Base-by-base conservation (phyloP, 2,888 invertebrate species). In the Lacanobia oleracea region DNA sequence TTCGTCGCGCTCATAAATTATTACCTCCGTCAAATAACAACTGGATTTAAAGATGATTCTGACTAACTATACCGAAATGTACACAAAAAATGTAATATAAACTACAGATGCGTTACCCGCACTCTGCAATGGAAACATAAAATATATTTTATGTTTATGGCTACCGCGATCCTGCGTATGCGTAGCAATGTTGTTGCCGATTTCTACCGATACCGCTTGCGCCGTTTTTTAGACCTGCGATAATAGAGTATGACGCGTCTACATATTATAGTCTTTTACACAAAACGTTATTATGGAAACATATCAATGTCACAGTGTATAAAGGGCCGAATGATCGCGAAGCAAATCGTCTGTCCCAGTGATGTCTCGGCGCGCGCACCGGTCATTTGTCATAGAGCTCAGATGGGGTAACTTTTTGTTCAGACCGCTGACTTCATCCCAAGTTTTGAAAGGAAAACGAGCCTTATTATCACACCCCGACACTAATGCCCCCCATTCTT, bases 401-500 rank as follows among this genome's bases (percentile, higher is more conserved):
- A 89, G 93, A 94, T 93, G 92, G 93, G 93, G 93, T 93, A 93
- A 94, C 94, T 95, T 95, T 95, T 95, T 95, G 91, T 90, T 89
- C 93, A 90, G 90, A 88, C 90, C 93, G 90, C 93, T 94, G 94
- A 94, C 93, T 94, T 90, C 92, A 91, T 92, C 90, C 89, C 86
- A 88, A 94, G 91, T 93, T 94, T 94, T 93, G 92, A 92, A 91
- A 92, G 92, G 88, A 92, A 93, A 93, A 92, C 90, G 89, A 83
- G 86, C 85, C 88, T 90, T 90, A 92, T 93, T 94, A 94, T 93
- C 92, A 89, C 90, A 83, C 78, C 79, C 87, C 76, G 88, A 87
- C 91, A 91, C 92, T 94, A 94, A 94, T 92, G 92, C 88, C 87
- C 87, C 87, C 84, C 87, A 88, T 86, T 89, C 88, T 88, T 87